A percentile compares a stretch with the other conserved stretches of the same genome.
Conservation (phyloP, 1,140 invertebrate species). For the Meloidogyne floridensis region DNA sequence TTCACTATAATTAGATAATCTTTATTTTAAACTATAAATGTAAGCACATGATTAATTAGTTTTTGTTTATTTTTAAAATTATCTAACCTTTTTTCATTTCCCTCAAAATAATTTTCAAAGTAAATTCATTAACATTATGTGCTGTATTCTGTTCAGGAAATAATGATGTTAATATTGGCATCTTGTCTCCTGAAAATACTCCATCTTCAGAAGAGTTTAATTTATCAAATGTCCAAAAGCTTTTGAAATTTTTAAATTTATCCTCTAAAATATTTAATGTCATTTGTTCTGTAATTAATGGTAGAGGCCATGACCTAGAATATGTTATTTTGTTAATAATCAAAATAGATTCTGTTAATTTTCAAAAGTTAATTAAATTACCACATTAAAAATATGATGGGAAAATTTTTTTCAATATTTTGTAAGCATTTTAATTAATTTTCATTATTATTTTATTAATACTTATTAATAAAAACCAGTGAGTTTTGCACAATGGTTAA, state of each 20-base stretch:
- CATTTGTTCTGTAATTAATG: not conserved
- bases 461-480: too few species aligned
- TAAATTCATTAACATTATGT: constrained; percentile 23
- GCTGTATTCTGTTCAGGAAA: constrained; percentile 25
- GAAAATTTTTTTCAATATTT: too few species aligned
- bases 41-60: too few species aligned
- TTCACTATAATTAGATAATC: too few species aligned
- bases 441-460: too few species aligned
- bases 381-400: not conserved
- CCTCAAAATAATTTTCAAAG: not conserved
- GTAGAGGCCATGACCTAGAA: not conserved
- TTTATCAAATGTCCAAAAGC: not conserved
- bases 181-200: not conserved
- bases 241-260: not conserved
- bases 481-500: too few species aligned
- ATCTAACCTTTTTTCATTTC: constrained; percentile 6
- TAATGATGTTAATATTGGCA: constrained; percentile 17
- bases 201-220: constrained; percentile 6
- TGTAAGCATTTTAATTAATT: too few species aligned
- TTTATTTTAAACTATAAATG: too few species aligned
- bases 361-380: not conserved
- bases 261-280: not conserved
- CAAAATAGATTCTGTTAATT: too few species aligned
- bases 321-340: not conserved
- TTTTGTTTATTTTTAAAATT: not conserved